Conservation (phyloP, 2,888 invertebrate genomes). For the Salticus scenicus region DNA sequence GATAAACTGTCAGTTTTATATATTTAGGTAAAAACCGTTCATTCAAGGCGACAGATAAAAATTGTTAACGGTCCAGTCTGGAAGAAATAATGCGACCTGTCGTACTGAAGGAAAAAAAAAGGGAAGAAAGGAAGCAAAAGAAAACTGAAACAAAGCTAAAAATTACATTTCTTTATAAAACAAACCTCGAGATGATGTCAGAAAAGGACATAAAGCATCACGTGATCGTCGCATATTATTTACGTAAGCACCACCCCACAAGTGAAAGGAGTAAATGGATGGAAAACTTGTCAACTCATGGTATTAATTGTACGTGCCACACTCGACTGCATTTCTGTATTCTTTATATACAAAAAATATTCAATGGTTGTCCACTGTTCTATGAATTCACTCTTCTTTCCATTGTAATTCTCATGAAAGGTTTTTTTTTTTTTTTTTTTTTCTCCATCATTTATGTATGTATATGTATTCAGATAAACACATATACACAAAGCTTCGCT, state of each 20-base stretch:
- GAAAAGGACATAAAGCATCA: background rate
- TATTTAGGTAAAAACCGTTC: too few species aligned
- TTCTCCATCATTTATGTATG: background rate
- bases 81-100: too few species aligned
- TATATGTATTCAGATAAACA: too few species aligned
- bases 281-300: slow-evolving; percentile 12
- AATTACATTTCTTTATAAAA: too few species aligned
- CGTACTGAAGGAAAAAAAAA: too few species aligned
- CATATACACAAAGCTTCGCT: too few species aligned
- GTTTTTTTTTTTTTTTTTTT: background rate
- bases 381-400: background rate
- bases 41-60: too few species aligned
- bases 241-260: background rate
- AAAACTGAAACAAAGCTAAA: too few species aligned
- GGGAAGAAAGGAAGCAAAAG: too few species aligned
- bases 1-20: too few species aligned
- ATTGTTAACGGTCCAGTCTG: too few species aligned
- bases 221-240: background rate
- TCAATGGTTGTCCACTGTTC: background rate
- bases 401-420: background rate
- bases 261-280: background rate
- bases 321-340: background rate
- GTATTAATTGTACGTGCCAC: background rate
- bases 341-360: background rate
- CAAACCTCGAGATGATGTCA: too few species aligned